phyloP scores from a whole-genome alignment of 2,888 invertebrate species.

The Priapulus caudatus region DNA sequence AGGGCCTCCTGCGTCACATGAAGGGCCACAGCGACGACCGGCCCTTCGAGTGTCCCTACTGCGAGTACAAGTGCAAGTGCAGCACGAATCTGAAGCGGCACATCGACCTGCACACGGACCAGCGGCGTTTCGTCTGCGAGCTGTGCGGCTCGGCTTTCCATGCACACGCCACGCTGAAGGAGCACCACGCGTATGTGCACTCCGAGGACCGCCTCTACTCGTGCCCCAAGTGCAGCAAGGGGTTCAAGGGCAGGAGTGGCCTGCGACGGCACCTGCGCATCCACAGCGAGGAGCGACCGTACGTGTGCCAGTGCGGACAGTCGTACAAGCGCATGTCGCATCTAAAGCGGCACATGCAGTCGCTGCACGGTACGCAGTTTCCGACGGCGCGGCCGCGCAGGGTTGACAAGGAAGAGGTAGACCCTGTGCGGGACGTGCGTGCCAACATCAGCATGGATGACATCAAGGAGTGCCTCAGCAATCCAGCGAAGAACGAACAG shows the following conservation, averaged over 20 bases:
- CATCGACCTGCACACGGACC: conserved; percentile 31
- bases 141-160: conserved; percentile 37
- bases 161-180: conserved; percentile 35
- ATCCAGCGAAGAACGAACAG: background rate
- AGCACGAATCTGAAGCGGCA: conserved; percentile 35
- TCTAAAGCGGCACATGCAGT: conserved; percentile 26
- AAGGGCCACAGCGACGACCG: conserved; percentile 28
- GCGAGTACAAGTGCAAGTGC: conserved; percentile 33
- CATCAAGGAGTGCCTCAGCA: background rate
- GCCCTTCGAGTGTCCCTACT: conserved; percentile 31
- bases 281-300: conserved; percentile 24
- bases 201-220: conserved; percentile 29
- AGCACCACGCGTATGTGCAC: conserved; percentile 37
- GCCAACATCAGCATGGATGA: conserved; percentile 1
- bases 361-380: conserved; percentile 22
- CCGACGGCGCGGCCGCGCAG: background rate
- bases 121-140: conserved; percentile 37
- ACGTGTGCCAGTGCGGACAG: conserved; percentile 26
- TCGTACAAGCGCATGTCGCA: conserved; percentile 27
- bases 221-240: conserved; percentile 30
- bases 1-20: conserved; percentile 31
- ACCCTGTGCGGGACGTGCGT: background rate
- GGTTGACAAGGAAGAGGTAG: background rate
- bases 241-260: conserved; percentile 28
- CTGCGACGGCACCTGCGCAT: conserved; percentile 24